Percentiles rank a stretch among this genome's conserved stretches.
phyloP scores from a whole-genome alignment of 2,888 invertebrate genomes.

The Loripinus fragilis region DNA sequence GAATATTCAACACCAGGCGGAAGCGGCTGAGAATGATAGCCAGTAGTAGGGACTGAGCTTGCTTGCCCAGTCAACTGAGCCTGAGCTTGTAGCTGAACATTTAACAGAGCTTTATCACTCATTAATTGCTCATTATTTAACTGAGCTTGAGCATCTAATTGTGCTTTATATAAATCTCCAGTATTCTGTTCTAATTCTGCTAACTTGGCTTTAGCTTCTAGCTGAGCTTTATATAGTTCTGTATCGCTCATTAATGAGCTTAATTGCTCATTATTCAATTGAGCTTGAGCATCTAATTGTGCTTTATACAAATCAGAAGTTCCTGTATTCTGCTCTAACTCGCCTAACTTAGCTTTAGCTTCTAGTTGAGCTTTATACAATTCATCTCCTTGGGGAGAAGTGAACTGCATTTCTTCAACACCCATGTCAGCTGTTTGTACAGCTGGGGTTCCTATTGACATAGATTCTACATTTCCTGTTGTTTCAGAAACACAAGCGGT shows the following conservation, averaged over 20 bases:
- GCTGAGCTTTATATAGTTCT: constrained; percentile 13
- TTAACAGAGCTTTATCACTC: background rate
- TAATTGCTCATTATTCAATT: background rate
- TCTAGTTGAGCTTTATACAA: constrained; percentile 9
- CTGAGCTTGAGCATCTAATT: background rate
- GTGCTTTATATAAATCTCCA: background rate
- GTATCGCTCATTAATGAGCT: too few species aligned
- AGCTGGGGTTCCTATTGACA: background rate
- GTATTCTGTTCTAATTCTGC: background rate
- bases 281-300: background rate
- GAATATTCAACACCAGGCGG: background rate
- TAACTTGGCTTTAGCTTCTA: background rate
- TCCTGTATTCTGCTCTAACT: background rate
- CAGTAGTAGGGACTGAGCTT: background rate
- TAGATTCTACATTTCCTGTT: background rate
- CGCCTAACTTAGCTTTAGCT: background rate
- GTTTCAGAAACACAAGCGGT: background rate
- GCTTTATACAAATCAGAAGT: background rate
- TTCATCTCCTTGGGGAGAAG: background rate
- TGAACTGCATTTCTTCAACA: background rate
- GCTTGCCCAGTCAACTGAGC: background rate
- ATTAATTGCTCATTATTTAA: background rate
- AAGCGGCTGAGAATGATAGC: too few species aligned
- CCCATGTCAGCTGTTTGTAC: background rate
- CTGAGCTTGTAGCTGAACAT: constrained; percentile 1